Percentiles rank a stretch among this genome's conserved stretches.
These are phyloP conservation scores for Thamnophis sirtalis DNA, from an alignment of 2,113 vertebrate genomes.

Conservation along the genomic window DNA sequence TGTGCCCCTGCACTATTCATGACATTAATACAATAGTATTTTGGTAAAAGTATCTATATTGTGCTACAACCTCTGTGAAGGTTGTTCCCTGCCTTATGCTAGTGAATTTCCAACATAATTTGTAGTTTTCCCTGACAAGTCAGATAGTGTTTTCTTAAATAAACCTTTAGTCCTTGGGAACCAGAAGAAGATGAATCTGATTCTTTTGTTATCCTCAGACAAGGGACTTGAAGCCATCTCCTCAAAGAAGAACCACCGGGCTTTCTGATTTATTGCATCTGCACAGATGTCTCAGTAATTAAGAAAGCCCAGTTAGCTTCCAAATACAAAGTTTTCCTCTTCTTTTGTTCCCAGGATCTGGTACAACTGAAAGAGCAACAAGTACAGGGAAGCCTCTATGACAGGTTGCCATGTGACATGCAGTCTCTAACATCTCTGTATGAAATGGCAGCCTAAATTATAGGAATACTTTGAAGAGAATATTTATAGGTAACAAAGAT, in stretches of 20 bases:
- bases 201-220: background rate
- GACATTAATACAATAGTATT: background rate
- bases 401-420: background rate
- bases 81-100: background rate
- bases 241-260: background rate
- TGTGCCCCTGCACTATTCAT: too few species aligned
- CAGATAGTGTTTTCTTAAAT: background rate
- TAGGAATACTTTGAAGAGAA: background rate
- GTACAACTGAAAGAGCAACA: background rate
- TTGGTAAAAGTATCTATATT: background rate
- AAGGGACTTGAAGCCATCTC: background rate
- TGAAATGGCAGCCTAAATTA: background rate
- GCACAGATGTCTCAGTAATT: background rate
- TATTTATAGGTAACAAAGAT: background rate
- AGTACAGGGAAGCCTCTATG: background rate
- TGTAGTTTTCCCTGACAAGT: background rate
- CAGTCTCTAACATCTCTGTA: background rate
- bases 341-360: background rate
- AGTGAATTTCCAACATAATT: background rate
- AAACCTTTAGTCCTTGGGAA: rapidly evolving
- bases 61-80: background rate
- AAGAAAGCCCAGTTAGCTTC: background rate
- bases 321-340: background rate
- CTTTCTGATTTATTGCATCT: background rate
- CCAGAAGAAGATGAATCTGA: background rate